These are phyloP conservation scores for Indicator indicator DNA, from an alignment of 2,113 vertebrate genomes.

Conservation along the genomic window DNA sequence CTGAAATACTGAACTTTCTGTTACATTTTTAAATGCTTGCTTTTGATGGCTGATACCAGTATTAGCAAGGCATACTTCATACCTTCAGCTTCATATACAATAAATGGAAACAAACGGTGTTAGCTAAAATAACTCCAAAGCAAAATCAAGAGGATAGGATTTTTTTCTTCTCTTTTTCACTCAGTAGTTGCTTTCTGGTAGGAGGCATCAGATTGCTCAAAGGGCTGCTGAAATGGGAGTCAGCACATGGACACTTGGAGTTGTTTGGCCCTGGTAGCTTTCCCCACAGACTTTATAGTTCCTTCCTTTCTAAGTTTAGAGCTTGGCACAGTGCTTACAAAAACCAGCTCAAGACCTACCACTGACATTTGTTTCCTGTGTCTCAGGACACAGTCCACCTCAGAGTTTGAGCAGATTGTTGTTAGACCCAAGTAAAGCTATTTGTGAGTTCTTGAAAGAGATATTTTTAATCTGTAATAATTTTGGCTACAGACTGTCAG, in stretches of 20 bases:
- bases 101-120: background rate
- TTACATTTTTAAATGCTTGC: background rate
- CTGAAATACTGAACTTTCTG: background rate
- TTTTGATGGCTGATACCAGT: background rate
- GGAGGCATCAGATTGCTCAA: background rate
- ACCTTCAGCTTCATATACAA: background rate
- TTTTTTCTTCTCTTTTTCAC: background rate
- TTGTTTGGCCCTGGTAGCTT: background rate
- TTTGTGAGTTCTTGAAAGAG: constrained; percentile 48
- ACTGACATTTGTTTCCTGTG: background rate
- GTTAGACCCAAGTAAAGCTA: constrained; percentile 36
- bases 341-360: background rate
- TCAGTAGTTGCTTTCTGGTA: background rate
- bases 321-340: background rate
- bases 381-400: background rate
- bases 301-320: background rate
- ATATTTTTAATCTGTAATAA: constrained; percentile 80
- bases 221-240: background rate
- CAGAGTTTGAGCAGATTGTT: background rate
- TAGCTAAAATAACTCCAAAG: background rate
- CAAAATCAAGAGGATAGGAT: background rate
- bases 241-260: background rate
- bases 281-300: background rate
- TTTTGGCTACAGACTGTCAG: constrained; percentile 64
- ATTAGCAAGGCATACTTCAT: background rate